Evolutionary conservation across 2,113 vertebrate species (phyloP), one percentile per base, ranked within the genome.

Genomic region (Eulacestoma nigropectus): DNA sequence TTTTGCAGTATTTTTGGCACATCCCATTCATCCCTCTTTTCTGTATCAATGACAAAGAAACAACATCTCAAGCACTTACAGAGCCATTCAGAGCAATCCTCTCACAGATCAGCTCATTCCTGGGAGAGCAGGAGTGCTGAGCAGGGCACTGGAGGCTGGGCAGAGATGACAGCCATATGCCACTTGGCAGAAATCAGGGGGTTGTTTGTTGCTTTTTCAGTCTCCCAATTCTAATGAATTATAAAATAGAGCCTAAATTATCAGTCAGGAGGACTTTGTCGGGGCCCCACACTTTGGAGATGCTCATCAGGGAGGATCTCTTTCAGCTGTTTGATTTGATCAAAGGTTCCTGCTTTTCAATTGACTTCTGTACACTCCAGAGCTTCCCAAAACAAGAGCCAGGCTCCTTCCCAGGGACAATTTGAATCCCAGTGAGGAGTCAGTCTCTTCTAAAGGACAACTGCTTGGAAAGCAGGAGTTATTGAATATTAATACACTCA

Each of bases 211-310:
- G 90, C 75, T 91, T 94, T 92, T 90, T 83, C 79, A 74, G 53
- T 35, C 74, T 96, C 90, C 87, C 91, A 77, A 49, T 83, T 78
- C 85, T 93, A 94, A 94, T 96, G 84, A 96, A 95, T 96, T 96
- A 95, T 97, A 95, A 97, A 97, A 89, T 19, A 95, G 73, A 94
- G n/a, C 37, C 83, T 46, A 88, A 97, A 94, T 94, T 95, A 95
- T 90, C 78, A 92, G 93, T 75, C 92, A 93, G 72, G 60, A 91
- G 82, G 90, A 96, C 76, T 95, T 89, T 86, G 79, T 75, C 87
- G 88, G 90, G 68, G 92, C 47, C 67, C 41, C 56, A 56, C 63
- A 77, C 83, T 94, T 92, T 16, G 73, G 93, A 95, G 68, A 67
- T 25, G 39, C 79, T 92, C 94, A 80, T 90, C 6, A 14, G 95